These are phyloP conservation scores for Otolemur garnettii DNA, from an alignment of 2,113 vertebrate genomes.

Conservation along the genomic window DNA sequence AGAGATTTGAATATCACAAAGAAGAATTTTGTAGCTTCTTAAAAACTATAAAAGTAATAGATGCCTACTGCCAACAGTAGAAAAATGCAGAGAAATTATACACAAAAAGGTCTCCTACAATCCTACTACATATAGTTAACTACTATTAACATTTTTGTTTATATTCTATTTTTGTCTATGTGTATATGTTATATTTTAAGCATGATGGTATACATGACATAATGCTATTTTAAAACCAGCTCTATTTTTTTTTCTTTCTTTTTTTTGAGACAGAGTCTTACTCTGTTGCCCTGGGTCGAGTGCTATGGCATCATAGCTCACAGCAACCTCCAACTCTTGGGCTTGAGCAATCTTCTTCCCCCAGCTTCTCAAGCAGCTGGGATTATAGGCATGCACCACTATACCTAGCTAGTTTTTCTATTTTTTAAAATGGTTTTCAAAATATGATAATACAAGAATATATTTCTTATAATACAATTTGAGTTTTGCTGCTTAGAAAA, in stretches of 20 bases:
- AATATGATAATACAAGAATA: not conserved
- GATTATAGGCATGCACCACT: too few species aligned
- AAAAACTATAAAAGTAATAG: not conserved
- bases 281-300: too few species aligned
- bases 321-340: too few species aligned
- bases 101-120: not conserved
- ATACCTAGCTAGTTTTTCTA: too few species aligned
- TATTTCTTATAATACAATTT: not conserved
- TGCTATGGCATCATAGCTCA: too few species aligned
- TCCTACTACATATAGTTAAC: not conserved
- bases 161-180: not conserved
- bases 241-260: too few species aligned
- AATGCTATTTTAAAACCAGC: not conserved
- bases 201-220: not conserved
- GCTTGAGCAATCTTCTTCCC: too few species aligned
- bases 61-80: not conserved
- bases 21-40: not conserved
- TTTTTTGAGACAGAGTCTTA: too few species aligned
- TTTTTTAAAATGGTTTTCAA: not conserved
- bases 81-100: slow-evolving; percentile 12
- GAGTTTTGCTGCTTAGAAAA: slow-evolving; percentile 19
- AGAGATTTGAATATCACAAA: not conserved
- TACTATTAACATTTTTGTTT: not conserved
- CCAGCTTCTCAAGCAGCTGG: too few species aligned
- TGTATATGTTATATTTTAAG: not conserved